Evolutionary conservation across 2,888 invertebrate species (phyloP), one percentile per base, ranked within the genome.

Genomic region (Nudaria mundana): DNA sequence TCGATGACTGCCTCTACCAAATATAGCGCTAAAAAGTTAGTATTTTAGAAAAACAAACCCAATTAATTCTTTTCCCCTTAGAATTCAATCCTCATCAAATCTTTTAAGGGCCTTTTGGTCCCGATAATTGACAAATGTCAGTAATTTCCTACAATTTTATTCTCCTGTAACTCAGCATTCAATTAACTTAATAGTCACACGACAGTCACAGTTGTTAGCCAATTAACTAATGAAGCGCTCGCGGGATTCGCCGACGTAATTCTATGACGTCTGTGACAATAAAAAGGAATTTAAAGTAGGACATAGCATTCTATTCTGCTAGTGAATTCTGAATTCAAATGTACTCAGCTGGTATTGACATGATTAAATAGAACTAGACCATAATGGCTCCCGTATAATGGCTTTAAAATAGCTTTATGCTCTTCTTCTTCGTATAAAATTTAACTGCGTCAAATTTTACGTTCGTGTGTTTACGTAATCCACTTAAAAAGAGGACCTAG

Each of bases 221-320:
- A 67, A 71, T 74, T 70, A 68, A 58, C 69, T 74, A 74, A 73
- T 68, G 64, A 73, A 69, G 59, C 64, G 47, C 53, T 49, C 48
- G 40, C 30, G 41, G 50, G 32, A 44, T 55, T 36, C 32, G 50
- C 48, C 55, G 41, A 45, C 52, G 46, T 50, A 54, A 60, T 52
- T 39, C 30, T 48, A 45, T 52, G 55, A 59, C 42, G 55, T 39
- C 36, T 44, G 35, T 43, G 39, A 37, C 30, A 37, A 41, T 41
- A 53, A 58, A 53, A 60, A 43, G 44, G 46, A 49, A 48, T 56
- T 47, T 44, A 47, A 55, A 56, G 42, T 52, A 39, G 56, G 23
- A 46, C 56, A 55, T 37, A 41, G 20, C 31, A 45, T 52, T 55
- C 33, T 52, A 58, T 54, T 48, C 40, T 56, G 56, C 44, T 40